These are phyloP conservation scores for Polypedilum pembai DNA, from an alignment of 1,140 invertebrate genomes.

Conservation along the genomic window DNA sequence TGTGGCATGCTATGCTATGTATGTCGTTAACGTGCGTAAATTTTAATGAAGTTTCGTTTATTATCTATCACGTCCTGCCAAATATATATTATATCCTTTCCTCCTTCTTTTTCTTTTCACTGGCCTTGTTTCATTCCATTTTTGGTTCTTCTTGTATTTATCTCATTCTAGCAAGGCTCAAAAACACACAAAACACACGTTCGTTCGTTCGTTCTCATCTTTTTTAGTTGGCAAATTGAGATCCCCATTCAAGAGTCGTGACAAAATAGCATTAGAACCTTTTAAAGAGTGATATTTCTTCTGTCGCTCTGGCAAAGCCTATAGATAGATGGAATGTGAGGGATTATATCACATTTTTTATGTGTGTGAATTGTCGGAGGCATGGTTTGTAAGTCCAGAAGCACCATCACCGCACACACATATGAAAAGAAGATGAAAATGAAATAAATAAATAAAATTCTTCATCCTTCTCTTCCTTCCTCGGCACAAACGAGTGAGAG, in stretches of 20 bases:
- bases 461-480: too few species aligned
- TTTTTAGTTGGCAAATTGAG: background rate
- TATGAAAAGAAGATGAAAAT: too few species aligned
- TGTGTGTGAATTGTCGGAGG: background rate
- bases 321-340: background rate
- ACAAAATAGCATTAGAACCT: conserved; percentile 25
- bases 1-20: background rate
- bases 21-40: conserved; percentile 11
- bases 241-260: conserved; percentile 19
- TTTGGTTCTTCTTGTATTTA: background rate
- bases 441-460: too few species aligned
- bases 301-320: background rate
- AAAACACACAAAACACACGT: background rate
- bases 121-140: background rate
- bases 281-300: conserved; percentile 23
- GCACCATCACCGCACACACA: too few species aligned
- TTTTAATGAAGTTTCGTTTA: conserved; percentile 25
- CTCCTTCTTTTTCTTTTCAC: background rate
- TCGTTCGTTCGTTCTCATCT: background rate
- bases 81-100: background rate
- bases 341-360: conserved; percentile 13
- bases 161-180: background rate
- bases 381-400: background rate
- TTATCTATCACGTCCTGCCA: conserved; percentile 26
- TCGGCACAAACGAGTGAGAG: too few species aligned